A percentile compares a stretch with the other conserved stretches of the same genome.
Evolutionary conservation across 2,888 invertebrate species (phyloP).

Genomic region (Epicampocera succincta): DNA sequence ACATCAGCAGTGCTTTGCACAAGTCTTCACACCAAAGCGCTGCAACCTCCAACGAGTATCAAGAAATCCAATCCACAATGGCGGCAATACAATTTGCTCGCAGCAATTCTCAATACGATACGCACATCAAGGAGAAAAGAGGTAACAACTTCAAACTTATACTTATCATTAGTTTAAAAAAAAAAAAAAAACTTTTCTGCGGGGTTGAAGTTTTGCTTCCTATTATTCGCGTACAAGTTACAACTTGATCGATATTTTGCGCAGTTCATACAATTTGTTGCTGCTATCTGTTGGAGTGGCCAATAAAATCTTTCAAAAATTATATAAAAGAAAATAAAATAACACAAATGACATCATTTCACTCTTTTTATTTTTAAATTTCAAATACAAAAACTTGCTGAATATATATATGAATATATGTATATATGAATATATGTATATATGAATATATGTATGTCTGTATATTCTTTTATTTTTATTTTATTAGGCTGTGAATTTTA

Average conservation of each 20-base stretch:
- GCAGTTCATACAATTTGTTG: conserved; percentile 24
- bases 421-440: too few relatives aligned
- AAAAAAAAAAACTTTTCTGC: neutral
- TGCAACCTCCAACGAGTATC: conserved; percentile 74
- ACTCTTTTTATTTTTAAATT: conserved; percentile 32
- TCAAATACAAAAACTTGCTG: conserved; percentile 42
- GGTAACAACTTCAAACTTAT: conserved; percentile 83
- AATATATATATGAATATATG: too few relatives aligned
- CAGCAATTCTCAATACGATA: conserved; percentile 92
- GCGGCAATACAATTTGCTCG: conserved; percentile 88
- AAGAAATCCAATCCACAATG: conserved; percentile 85
- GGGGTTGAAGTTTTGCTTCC: neutral
- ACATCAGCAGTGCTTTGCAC: conserved; percentile 74
- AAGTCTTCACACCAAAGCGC: conserved; percentile 77
- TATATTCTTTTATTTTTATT: conserved; percentile 55
- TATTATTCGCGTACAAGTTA: conserved; percentile 2
- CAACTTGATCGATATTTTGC: conserved; percentile 58
- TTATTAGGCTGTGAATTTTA: conserved; percentile 48
- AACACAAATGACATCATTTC: conserved; percentile 65
- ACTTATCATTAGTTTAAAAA: neutral
- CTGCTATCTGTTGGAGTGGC: too few relatives aligned
- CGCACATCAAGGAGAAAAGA: conserved; percentile 92
- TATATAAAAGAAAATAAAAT: conserved; percentile 13
- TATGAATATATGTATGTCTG: too few relatives aligned
- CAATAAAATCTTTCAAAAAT: neutral